These are phyloP conservation scores for Colletes collaris DNA, from an alignment of 2,888 invertebrate species.

Conservation along the genomic window DNA sequence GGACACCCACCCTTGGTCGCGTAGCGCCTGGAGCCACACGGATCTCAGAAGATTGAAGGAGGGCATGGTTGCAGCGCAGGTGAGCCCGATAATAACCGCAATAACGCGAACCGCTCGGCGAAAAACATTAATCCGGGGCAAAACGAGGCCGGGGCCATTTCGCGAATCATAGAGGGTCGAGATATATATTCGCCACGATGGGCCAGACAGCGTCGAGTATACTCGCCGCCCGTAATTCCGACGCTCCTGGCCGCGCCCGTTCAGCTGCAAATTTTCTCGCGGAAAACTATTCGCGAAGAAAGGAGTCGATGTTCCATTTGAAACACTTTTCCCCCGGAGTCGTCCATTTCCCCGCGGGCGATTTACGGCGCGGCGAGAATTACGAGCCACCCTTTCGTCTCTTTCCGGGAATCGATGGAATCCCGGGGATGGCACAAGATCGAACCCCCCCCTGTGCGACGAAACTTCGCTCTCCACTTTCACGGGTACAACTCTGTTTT, in stretches of 20 bases:
- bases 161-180: neutral
- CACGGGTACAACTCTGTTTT: too few relatives aligned
- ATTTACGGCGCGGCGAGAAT: slow-evolving; percentile 33
- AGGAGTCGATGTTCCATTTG: slow-evolving; percentile 34
- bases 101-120: slow-evolving; percentile 28
- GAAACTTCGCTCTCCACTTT: slow-evolving; percentile 16
- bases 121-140: slow-evolving; percentile 39
- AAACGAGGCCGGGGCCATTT: slow-evolving; percentile 3
- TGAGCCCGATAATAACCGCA: slow-evolving; percentile 80
- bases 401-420: slow-evolving; percentile 6
- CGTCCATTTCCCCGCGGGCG: slow-evolving; percentile 22
- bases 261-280: slow-evolving; percentile 31
- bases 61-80: slow-evolving; percentile 92
- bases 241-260: neutral
- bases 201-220: slow-evolving; percentile 29
- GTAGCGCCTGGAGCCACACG: slow-evolving; percentile 91
- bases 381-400: slow-evolving; percentile 15
- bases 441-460: slow-evolving; percentile 9
- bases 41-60: slow-evolving; percentile 89
- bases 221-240: neutral
- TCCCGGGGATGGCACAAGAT: neutral
- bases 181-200: neutral
- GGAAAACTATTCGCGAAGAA: slow-evolving; percentile 6
- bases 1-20: slow-evolving; percentile 89
- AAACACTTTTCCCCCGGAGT: slow-evolving; percentile 24